phyloP scores from a whole-genome alignment of 2,113 vertebrate species.

The Prinia subflava region DNA sequence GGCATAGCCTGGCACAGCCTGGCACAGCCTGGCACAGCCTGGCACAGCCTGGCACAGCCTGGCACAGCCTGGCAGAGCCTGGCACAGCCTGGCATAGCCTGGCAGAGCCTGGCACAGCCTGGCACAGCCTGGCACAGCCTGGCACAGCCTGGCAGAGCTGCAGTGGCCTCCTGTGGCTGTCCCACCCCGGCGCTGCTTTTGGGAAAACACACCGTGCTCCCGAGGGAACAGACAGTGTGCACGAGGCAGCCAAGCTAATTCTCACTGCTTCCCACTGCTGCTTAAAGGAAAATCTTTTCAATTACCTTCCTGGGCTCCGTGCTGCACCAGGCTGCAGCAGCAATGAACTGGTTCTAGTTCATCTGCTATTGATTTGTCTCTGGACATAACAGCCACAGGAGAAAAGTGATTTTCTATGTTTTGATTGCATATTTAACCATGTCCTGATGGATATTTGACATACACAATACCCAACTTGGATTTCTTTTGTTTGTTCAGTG shows the following conservation, averaged over 20 bases:
- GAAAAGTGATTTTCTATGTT: not conserved
- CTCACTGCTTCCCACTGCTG: not conserved
- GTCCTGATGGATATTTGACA: not conserved
- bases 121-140: too few relatives aligned
- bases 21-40: too few relatives aligned
- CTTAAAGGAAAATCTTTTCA: not conserved
- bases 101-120: not conserved
- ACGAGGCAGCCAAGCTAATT: not conserved
- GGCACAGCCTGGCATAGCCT: not conserved
- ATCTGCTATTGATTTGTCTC: not conserved
- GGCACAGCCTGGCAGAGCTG: not conserved
- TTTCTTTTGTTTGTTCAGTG: not conserved
- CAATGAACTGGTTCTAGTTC: not conserved
- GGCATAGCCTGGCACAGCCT: not conserved
- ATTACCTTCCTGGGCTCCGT: not conserved
- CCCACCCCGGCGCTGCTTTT: accelerated
- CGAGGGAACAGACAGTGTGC: accelerated
- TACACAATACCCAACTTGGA: not conserved
- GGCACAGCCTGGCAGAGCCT: not conserved
- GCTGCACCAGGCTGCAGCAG: not conserved
- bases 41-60: not conserved
- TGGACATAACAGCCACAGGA: not conserved
- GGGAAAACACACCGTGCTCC: not conserved
- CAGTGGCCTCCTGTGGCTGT: not conserved
- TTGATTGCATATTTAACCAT: not conserved